Evolutionary conservation across 2,888 invertebrate genomes (phyloP).

Genomic region (Chaetogeoica ovagalla): DNA sequence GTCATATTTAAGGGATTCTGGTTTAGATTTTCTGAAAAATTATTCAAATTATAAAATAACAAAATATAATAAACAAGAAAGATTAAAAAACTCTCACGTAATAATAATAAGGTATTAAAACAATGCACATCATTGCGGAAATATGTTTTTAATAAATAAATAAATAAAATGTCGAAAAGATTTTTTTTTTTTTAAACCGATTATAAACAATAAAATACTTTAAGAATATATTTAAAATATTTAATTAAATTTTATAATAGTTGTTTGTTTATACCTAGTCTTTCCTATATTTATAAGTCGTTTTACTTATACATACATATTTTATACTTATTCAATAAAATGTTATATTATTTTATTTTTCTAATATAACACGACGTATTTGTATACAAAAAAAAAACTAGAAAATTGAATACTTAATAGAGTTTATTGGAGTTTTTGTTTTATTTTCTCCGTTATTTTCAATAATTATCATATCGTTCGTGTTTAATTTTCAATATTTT

Average conservation of each 20-base stretch:
- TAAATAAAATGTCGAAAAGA: constrained; percentile 5
- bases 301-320: too few relatives aligned
- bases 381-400: too few relatives aligned
- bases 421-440: too few relatives aligned
- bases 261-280: too few relatives aligned
- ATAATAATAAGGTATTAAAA: constrained; percentile 10
- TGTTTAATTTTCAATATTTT: too few relatives aligned
- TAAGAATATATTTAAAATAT: not conserved
- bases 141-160: constrained; percentile 14
- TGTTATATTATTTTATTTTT: too few relatives aligned
- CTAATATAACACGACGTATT: too few relatives aligned
- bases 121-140: not conserved
- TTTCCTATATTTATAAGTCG: too few relatives aligned
- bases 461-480: too few relatives aligned
- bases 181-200: not conserved
- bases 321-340: too few relatives aligned
- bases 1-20: not conserved
- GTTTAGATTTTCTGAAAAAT: constrained; percentile 7
- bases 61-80: not conserved
- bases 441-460: too few relatives aligned
- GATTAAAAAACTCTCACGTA: constrained; percentile 11
- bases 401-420: too few relatives aligned
- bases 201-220: not conserved
- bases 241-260: not conserved
- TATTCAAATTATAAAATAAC: constrained; percentile 17